These are phyloP conservation scores for Nothoprocta perdicaria DNA, from an alignment of 2,113 vertebrate species.

Conservation along the genomic window DNA sequence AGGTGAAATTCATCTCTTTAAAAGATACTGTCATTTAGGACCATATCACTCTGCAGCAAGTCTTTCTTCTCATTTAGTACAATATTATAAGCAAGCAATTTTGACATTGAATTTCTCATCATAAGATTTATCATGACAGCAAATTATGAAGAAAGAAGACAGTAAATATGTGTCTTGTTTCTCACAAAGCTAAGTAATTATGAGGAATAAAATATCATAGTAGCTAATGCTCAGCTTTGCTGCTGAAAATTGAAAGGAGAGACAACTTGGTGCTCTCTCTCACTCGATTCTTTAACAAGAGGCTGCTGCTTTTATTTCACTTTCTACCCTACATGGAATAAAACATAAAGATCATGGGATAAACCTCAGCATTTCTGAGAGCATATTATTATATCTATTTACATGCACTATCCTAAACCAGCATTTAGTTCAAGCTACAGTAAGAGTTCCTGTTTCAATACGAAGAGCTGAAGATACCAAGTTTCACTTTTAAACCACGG, in stretches of 20 bases:
- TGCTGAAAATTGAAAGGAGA: neutral
- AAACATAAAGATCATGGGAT: neutral
- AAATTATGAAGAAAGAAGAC: neutral
- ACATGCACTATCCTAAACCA: neutral
- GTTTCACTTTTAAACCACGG: neutral
- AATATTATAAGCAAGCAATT: neutral
- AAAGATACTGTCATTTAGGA: neutral
- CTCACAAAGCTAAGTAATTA: neutral
- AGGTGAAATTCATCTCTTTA: neutral
- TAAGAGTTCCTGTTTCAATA: neutral
- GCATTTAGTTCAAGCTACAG: neutral
- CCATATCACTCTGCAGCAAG: neutral
- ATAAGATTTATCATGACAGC: neutral
- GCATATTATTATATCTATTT: neutral
- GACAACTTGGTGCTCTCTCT: too few species aligned
- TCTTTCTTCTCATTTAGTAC: neutral
- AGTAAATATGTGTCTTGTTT: neutral
- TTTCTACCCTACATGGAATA: neutral
- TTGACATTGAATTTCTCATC: neutral
- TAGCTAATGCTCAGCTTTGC: neutral
- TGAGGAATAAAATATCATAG: neutral
- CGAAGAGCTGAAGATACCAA: rapidly evolving
- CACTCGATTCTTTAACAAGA: neutral
- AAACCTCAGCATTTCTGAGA: neutral
- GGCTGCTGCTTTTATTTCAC: neutral